Conservation (phyloP, 2,113 vertebrate species). For the Limnothrissa miodon region DNA sequence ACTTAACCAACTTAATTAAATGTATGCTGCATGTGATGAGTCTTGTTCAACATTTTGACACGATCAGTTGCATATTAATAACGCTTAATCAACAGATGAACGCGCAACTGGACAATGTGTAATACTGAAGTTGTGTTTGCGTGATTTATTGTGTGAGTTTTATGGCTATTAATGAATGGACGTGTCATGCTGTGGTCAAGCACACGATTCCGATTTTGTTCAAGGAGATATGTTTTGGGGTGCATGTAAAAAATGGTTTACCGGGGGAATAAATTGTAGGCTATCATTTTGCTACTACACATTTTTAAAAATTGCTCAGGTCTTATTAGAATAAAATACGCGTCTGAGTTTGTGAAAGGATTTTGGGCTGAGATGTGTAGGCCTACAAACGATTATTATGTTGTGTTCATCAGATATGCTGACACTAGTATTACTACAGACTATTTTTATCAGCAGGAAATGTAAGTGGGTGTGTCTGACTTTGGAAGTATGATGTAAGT, state of each 20-base stretch:
- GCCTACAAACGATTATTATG: background rate
- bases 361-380: too few relatives aligned
- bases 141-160: background rate
- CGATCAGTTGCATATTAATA: background rate
- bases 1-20: background rate
- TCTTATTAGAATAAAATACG: background rate
- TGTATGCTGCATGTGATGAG: too few relatives aligned
- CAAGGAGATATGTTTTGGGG: slow-evolving; percentile 29
- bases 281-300: too few relatives aligned
- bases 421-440: background rate
- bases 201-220: slow-evolving; percentile 41
- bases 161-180: background rate
- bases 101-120: background rate
- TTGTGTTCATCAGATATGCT: background rate
- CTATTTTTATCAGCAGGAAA: background rate
- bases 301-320: background rate
- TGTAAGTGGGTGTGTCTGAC: slow-evolving; percentile 2
- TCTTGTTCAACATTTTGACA: background rate
- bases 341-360: slow-evolving; percentile 48
- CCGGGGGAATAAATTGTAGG: background rate
- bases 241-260: background rate
- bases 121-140: background rate
- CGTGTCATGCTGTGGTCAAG: slow-evolving; percentile 29
- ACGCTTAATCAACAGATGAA: background rate
- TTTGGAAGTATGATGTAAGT: slow-evolving; percentile 6